Conservation (phyloP, 2,888 invertebrate genomes). For the Sphecodes monilicornis region DNA sequence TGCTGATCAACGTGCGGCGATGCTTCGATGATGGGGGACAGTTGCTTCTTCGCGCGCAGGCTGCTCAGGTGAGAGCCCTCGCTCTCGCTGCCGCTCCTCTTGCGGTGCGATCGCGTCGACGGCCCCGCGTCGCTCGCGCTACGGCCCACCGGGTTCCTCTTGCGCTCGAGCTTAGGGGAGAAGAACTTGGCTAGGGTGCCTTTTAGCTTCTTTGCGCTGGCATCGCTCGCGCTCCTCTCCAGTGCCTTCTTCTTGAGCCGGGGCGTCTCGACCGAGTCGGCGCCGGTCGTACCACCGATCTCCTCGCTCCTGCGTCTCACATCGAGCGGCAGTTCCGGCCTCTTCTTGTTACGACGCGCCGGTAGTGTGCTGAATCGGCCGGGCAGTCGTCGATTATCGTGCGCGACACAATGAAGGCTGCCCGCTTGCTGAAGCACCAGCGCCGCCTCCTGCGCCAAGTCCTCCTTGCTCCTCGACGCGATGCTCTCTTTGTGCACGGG, state of each 20-base stretch:
- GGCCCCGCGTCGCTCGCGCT: constrained; percentile 87
- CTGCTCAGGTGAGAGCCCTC: constrained; percentile 86
- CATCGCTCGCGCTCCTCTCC: constrained; percentile 85
- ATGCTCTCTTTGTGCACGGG: constrained; percentile 88
- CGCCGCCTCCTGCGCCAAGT: constrained; percentile 91
- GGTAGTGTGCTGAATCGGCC: constrained; percentile 88
- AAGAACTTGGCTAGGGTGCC: constrained; percentile 78
- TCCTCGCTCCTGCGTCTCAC: constrained; percentile 86
- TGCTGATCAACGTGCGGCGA: constrained; percentile 87
- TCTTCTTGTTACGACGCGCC: constrained; percentile 85
- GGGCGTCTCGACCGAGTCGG: constrained; percentile 79
- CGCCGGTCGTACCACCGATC: constrained; percentile 78
- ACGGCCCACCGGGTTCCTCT: constrained; percentile 74
- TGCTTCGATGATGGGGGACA: constrained; percentile 93
- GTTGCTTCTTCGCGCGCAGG: constrained; percentile 88
- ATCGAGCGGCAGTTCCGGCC: constrained; percentile 77
- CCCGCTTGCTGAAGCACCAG: constrained; percentile 91
- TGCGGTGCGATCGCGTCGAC: constrained; percentile 85
- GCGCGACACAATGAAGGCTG: constrained; percentile 88
- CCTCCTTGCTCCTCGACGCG: constrained; percentile 89
- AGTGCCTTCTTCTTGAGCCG: constrained; percentile 85
- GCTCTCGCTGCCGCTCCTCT: constrained; percentile 87
- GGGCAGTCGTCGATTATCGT: constrained; percentile 77
- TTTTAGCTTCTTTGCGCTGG: constrained; percentile 76
- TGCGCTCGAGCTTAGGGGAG: constrained; percentile 79